phyloP scores from a whole-genome alignment of 1,140 invertebrate species.

The Trypoxylus dichotomus region DNA sequence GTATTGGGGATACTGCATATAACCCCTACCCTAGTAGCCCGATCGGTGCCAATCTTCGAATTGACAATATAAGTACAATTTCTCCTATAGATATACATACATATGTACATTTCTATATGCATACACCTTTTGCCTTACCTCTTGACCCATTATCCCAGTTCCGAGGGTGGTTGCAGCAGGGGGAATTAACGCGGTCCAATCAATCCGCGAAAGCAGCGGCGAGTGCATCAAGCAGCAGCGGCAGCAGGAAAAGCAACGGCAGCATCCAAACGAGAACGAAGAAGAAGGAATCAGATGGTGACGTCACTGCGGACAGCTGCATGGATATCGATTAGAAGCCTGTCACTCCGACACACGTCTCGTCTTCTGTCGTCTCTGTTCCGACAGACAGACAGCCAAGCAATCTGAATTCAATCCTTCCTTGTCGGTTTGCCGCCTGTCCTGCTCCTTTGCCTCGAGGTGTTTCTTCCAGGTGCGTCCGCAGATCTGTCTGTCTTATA shows the following conservation, averaged over 20 bases:
- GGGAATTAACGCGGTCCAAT: neutral
- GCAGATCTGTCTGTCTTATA: neutral
- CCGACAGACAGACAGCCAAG: constrained; percentile 30
- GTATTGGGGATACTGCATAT: too few relatives aligned
- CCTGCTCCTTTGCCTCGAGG: neutral
- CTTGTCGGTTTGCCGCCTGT: neutral
- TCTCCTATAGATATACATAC: too few relatives aligned
- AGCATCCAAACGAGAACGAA: constrained; percentile 7
- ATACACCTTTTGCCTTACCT: neutral
- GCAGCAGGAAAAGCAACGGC: neutral
- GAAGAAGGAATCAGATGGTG: constrained; percentile 33
- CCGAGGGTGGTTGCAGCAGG: neutral
- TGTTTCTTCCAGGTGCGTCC: neutral
- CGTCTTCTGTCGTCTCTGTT: constrained; percentile 33
- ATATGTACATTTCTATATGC: too few relatives aligned
- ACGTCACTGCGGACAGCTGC: constrained; percentile 37
- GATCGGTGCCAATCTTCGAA: too few relatives aligned
- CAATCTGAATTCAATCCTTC: neutral
- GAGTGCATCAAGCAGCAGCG: neutral
- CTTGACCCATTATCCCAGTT: neutral
- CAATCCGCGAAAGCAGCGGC: neutral
- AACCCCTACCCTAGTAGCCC: too few relatives aligned
- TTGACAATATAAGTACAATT: too few relatives aligned
- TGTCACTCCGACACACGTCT: constrained; percentile 35
- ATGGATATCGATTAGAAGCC: constrained; percentile 35